Conservation (phyloP, 2,113 vertebrate genomes). For the Paramisgurnus dabryanus region DNA sequence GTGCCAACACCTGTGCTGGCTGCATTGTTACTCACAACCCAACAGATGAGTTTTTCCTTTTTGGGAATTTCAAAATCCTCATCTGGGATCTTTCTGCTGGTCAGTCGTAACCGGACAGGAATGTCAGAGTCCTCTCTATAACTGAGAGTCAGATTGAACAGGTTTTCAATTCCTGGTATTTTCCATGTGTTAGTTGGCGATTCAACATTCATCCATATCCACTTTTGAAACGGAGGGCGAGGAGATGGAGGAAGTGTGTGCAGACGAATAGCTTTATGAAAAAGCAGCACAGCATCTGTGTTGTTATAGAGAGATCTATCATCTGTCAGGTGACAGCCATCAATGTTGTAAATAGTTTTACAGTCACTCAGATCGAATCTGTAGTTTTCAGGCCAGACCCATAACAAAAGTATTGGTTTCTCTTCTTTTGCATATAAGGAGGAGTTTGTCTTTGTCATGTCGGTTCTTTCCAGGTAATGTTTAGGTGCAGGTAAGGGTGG, state of each 20-base stretch:
- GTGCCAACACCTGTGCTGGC: slow-evolving; percentile 72
- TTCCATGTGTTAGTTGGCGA: slow-evolving; percentile 79
- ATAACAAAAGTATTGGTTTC: slow-evolving; percentile 83
- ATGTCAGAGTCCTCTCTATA: slow-evolving; percentile 87
- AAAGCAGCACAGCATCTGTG: slow-evolving; percentile 80
- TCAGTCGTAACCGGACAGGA: slow-evolving; percentile 78
- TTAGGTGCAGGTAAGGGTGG: neutral
- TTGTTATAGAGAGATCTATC: slow-evolving; percentile 77
- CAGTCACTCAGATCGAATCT: slow-evolving; percentile 80
- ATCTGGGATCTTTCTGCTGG: slow-evolving; percentile 71
- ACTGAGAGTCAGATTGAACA: slow-evolving; percentile 86
- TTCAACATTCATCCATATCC: slow-evolving; percentile 89
- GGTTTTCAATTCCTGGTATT: slow-evolving; percentile 79
- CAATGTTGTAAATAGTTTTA: slow-evolving; percentile 77
- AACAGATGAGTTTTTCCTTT: slow-evolving; percentile 86
- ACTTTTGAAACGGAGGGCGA: slow-evolving; percentile 83
- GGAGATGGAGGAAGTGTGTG: slow-evolving; percentile 81
- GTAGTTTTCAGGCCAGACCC: slow-evolving; percentile 84
- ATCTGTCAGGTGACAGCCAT: slow-evolving; percentile 82
- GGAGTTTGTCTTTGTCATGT: neutral
- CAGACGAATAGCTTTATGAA: slow-evolving; percentile 77
- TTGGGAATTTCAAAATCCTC: slow-evolving; percentile 78
- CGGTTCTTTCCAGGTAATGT: neutral
- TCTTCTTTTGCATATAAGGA: slow-evolving; percentile 38
- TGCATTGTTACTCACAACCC: slow-evolving; percentile 81